Conservation (phyloP, 35 echinoderm and acorn worm genomes). For the Ophioderma brevispina region DNA sequence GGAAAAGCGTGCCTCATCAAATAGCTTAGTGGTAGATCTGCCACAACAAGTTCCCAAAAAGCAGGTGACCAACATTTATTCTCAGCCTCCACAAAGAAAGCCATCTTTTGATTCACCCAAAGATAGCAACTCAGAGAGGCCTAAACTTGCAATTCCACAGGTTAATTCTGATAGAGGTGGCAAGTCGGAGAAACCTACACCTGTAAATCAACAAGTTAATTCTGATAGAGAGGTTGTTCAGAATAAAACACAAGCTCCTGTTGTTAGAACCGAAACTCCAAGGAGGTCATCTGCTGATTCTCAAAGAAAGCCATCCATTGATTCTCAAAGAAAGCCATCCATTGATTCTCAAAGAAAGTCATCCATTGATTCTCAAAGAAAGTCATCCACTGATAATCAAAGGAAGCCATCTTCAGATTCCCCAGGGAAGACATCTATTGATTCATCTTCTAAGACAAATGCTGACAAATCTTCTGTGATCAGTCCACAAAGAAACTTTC, state of each 20-base stretch:
- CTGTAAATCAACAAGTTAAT: too few species aligned
- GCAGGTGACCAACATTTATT: neutral
- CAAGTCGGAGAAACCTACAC: neutral
- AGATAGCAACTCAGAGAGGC: too few species aligned
- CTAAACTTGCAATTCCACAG: neutral
- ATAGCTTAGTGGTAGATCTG: neutral
- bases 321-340: too few species aligned
- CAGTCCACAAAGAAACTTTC: neutral
- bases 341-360: too few species aligned
- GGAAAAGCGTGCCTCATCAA: neutral
- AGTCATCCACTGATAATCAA: neutral
- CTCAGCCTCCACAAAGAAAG: neutral
- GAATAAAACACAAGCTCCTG: neutral
- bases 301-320: too few species aligned
- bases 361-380: too few species aligned
- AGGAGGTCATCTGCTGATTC: neutral
- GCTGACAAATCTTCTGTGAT: neutral
- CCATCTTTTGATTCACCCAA: neutral
- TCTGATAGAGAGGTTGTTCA: too few species aligned
- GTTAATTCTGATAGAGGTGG: neutral
- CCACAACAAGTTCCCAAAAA: neutral
- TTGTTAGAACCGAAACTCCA: neutral
- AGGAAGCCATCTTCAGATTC: neutral
- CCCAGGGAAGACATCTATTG: neutral
- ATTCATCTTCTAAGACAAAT: neutral